Evolutionary conservation across 2,888 invertebrate genomes (phyloP), one percentile per base, ranked within the genome.

Genomic region (Achlya flavicornis): DNA sequence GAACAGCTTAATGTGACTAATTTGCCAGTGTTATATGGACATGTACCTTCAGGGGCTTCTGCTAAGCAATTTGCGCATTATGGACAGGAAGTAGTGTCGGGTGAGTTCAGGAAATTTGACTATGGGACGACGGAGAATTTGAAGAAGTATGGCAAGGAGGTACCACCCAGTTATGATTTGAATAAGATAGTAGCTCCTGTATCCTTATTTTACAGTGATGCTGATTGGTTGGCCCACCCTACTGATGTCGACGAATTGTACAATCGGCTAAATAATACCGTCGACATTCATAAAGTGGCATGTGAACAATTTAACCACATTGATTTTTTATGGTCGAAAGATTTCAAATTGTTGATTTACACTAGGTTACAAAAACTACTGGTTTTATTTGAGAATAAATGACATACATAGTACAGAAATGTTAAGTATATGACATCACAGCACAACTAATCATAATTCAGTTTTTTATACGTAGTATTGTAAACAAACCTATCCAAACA

Each of bases 141-240:
- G 7, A 66, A 71, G 61, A 77, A 71, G 53, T 93, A 93, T 61
- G 90, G 89, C 0, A 63, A 65, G 0, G 65, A 62, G 1, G 61
- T 63, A 10, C 90, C 93, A 11, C 90, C 91, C 0, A 71, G 72
- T 12, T 93, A 93, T 67, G 66, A 72, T 1, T 63, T 92, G 58
- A 75, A 77, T 6, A 83, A 81, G 11, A 73, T 93, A 14, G 71
- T 65, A 1, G 78, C 85, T 0, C 92, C 92, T 0, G 82, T 93
- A 6, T 82, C 85, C 8, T 70, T 94, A 61, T 84, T 91, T 61
- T 90, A 89, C 69, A 88, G 89, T 41, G 85, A 86, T 4, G 95
- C 95, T 16, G 97, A 97, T 81, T 95, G 95, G 95, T 80, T 97
- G 26, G 94, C 96, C 1, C 88, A 94, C 61, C 91, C 94, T 4